These are phyloP conservation scores for Smutsia gigantea DNA, from an alignment of 2,797 vertebrate species.

Conservation along the genomic window DNA sequence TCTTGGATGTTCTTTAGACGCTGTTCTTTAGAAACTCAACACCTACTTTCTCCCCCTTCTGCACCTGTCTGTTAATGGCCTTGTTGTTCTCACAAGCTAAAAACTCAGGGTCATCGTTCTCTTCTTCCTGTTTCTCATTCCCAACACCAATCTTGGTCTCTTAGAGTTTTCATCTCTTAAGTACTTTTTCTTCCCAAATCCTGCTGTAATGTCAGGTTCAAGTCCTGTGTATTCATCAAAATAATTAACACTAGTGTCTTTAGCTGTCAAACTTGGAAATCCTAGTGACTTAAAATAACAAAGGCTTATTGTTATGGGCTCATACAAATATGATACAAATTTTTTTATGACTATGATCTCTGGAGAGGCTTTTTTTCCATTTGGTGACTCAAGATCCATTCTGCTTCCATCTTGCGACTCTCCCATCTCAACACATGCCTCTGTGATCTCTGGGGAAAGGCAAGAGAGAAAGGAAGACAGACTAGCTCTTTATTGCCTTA, in stretches of 20 bases:
- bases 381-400: neutral
- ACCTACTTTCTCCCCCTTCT: neutral
- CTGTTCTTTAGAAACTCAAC: neutral
- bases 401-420: neutral
- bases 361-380: neutral
- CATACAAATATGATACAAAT: neutral
- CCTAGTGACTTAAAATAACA: neutral
- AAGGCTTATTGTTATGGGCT: neutral
- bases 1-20: neutral
- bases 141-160: neutral
- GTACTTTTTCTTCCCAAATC: neutral
- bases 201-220: neutral
- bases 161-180: neutral
- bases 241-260: neutral
- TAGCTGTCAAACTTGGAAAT: neutral
- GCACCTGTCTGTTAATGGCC: neutral
- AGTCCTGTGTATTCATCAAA: neutral
- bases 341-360: neutral
- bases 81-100: neutral
- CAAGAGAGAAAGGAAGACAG: neutral
- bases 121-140: neutral
- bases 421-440: neutral
- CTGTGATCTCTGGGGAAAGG: neutral
- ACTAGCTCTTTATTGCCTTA: neutral
- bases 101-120: neutral